Conservation (phyloP, 35 echinoderm and acorn worm species). For the Strongylocentrotus purpuratus region DNA sequence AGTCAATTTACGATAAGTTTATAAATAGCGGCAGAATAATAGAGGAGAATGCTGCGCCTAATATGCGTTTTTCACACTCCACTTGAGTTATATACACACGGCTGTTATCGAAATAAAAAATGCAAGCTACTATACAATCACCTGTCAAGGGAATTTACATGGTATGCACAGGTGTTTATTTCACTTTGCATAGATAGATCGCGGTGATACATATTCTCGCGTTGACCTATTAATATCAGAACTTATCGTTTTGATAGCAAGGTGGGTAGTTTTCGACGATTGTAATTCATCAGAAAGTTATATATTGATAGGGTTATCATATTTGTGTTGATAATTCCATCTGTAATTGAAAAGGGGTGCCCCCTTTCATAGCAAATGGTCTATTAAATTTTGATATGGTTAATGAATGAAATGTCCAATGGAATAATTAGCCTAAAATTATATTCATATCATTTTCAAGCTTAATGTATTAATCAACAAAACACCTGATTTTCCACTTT, state of each 20-base stretch:
- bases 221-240: not conserved
- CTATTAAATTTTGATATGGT: too few relatives aligned
- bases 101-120: not conserved
- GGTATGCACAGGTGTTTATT: not conserved
- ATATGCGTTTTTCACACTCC: not conserved
- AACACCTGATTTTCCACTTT: too few relatives aligned
- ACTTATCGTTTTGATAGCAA: not conserved
- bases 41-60: not conserved
- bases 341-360: not conserved
- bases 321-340: not conserved
- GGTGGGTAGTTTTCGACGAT: not conserved
- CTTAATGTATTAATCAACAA: too few relatives aligned
- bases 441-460: too few relatives aligned
- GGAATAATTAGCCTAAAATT: too few relatives aligned
- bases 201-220: not conserved
- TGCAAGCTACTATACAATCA: not conserved
- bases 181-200: not conserved
- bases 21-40: not conserved
- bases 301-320: not conserved
- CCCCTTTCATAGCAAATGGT: too few relatives aligned
- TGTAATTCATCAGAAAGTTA: not conserved
- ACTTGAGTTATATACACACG: not conserved
- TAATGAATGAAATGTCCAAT: too few relatives aligned
- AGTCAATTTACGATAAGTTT: not conserved
- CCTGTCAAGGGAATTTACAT: not conserved